Evolutionary conservation across 2,888 invertebrate genomes (phyloP).

Genomic region (Epinotia nisella): DNA sequence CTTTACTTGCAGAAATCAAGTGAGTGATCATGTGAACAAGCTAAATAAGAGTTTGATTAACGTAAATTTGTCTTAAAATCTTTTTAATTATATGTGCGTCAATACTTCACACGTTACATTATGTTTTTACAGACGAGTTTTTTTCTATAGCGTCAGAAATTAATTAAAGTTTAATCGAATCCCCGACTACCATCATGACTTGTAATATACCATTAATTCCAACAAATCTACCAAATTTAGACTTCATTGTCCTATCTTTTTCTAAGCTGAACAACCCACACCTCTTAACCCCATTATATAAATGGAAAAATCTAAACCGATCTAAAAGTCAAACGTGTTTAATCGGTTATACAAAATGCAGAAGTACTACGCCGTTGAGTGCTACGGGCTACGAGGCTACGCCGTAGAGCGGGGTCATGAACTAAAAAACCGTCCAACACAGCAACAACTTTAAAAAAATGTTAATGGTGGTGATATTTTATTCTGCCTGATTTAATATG

Average conservation of each 20-base stretch:
- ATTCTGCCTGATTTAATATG: no score
- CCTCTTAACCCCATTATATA: neutral
- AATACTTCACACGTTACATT: no score
- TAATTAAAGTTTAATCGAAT: no score
- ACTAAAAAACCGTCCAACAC: neutral
- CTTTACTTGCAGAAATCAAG: no score
- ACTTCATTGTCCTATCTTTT: neutral
- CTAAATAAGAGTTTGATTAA: neutral
- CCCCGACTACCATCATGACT: no score
- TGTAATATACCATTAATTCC: neutral
- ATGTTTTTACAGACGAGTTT: no score
- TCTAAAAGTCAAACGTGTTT: neutral
- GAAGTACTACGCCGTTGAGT: slow-evolving; percentile 21
- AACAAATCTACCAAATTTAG: neutral
- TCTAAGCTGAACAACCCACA: neutral
- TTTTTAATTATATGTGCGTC: neutral
- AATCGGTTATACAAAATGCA: slow-evolving; percentile 7
- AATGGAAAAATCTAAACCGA: neutral
- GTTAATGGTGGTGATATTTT: neutral
- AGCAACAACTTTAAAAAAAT: neutral
- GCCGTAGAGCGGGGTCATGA: slow-evolving; percentile 21
- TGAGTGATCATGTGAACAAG: no score
- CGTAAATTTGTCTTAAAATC: neutral
- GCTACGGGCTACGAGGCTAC: slow-evolving; percentile 37
- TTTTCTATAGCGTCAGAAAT: no score